A percentile compares a stretch with the other conserved stretches of the same genome.
Conservation (phyloP, 2,113 vertebrate genomes). For the Scytalopus superciliaris region DNA sequence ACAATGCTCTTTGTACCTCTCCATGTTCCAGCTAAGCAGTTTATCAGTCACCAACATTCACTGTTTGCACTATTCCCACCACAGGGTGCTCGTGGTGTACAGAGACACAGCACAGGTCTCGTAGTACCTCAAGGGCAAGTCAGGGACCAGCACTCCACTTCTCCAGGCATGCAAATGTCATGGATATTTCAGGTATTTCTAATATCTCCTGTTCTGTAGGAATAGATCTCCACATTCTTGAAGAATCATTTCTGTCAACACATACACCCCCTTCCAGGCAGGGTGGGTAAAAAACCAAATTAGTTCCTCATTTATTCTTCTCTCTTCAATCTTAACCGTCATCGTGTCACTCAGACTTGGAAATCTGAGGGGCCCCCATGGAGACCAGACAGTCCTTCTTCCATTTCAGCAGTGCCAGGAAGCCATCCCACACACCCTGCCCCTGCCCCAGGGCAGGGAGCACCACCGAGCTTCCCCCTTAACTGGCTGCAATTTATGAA, state of each 20-base stretch:
- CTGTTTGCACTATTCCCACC: not conserved
- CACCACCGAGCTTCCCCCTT: accelerated
- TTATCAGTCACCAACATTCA: not conserved
- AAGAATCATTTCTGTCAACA: not conserved
- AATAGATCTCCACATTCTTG: not conserved
- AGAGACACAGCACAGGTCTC: not conserved
- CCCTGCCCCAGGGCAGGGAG: not conserved
- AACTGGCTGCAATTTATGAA: not conserved
- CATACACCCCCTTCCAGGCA: not conserved
- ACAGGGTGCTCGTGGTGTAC: not conserved
- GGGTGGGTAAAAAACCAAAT: not conserved
- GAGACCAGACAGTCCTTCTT: not conserved
- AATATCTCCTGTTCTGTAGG: not conserved
- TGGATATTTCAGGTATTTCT: not conserved
- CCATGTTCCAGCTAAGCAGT: not conserved
- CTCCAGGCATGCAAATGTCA: not conserved
- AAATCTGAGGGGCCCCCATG: not conserved
- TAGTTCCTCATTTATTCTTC: not conserved
- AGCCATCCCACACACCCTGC: not conserved
- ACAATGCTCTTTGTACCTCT: accelerated
- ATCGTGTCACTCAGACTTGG: not conserved
- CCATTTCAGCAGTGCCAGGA: not conserved
- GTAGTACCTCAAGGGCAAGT: not conserved
- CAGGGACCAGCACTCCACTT: not conserved
- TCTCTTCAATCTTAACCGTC: not conserved